phyloP scores from a whole-genome alignment of 2,888 invertebrate genomes.

The Leistus spinibarbis region DNA sequence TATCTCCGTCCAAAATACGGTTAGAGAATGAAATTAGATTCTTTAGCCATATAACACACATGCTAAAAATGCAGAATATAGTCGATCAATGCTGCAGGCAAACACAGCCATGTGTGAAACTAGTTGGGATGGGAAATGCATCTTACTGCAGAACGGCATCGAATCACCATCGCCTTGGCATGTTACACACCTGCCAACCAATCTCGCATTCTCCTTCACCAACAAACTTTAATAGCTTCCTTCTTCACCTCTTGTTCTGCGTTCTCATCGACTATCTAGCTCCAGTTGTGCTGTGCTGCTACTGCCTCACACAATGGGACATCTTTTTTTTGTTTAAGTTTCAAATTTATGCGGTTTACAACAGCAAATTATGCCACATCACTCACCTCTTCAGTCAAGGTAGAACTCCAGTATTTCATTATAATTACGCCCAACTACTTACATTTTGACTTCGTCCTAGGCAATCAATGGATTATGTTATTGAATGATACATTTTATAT shows the following conservation, averaged over 20 bases:
- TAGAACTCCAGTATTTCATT: no score
- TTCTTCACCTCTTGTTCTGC: neutral
- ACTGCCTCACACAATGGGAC: no score
- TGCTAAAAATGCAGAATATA: neutral
- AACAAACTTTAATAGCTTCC: conserved; percentile 17
- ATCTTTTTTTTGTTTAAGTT: no score
- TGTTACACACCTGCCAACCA: conserved; percentile 13
- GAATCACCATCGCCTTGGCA: no score
- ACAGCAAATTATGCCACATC: no score
- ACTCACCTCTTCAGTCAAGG: no score
- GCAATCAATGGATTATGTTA: no score
- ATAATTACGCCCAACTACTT: no score
- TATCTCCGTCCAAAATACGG: neutral
- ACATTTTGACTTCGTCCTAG: no score
- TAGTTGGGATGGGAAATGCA: neutral
- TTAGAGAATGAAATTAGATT: neutral
- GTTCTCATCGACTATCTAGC: neutral
- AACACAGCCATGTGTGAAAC: conserved; percentile 3
- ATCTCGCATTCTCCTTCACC: neutral
- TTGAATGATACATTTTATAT: no score
- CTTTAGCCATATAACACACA: neutral
- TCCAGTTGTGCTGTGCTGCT: no score
- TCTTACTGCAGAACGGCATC: neutral
- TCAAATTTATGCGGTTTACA: no score
- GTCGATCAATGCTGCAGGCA: neutral